Base-by-base conservation (phyloP, 2,113 vertebrate species). In the Anseranas semipalmata region DNA sequence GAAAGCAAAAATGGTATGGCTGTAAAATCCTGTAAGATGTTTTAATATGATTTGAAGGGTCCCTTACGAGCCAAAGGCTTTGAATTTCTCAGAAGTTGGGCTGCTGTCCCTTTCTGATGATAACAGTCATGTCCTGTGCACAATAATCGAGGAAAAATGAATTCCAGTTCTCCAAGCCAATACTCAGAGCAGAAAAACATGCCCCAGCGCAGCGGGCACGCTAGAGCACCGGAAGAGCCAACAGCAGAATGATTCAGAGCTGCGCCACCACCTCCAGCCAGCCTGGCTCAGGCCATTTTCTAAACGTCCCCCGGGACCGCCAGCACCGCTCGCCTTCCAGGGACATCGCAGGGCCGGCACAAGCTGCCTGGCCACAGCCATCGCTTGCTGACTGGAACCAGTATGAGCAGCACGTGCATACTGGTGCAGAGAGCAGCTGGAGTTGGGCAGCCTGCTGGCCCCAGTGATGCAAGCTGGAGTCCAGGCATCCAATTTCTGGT, bases 331-430 rank as follows among this genome's bases (percentile, higher is more conserved):
- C 24, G 19, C 48, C 55, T 65, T 52, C 19, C 72, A 37, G 71
- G 4, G 59, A 32, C 41, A 30, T 5, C 0, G 0, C 25, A 20
- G 3, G 4, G 55, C 66, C 19, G 21, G 27, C n/a, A 16, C 8
- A 6, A 46, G 39, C 45, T 66, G 62, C 18, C 13, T 30, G 8
- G 1, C 7, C 2, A 3, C 15, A 39, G 63, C 11, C 53, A 30
- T 63, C 35, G 24, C 0, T 5, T 3, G 32, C 33, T 50, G 14
- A 22, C 33, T 2, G 41, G 32, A 53, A 72, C 39, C 4, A 1
- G 52, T 43, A 5, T 1, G 11, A 60, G 52, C 4, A 0, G 16
- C 15, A 22, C 24, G 0, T 1, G 53, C 58, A 35, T n/a, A n/a
- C n/a, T n/a, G n/a, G n/a, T n/a, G 58, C 25, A 39, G 32, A 37